Evolutionary conservation across 2,113 vertebrate genomes (phyloP), one percentile per base, ranked within the genome.

Genomic region (Speoplatyrhinus poulsoni): DNA sequence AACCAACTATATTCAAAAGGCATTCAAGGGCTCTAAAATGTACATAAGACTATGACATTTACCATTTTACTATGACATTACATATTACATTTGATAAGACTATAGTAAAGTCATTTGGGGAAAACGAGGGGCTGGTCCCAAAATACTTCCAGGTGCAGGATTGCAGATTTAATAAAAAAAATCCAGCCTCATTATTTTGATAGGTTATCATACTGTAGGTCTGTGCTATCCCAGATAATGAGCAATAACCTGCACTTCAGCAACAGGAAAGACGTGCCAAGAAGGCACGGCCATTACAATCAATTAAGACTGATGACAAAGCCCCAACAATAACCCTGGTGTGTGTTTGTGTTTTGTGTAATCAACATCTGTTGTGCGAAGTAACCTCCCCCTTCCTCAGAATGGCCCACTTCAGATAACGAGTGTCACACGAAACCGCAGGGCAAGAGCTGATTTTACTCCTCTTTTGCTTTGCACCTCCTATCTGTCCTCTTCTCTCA

Each of bases 401-500:
- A 88, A 89, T 91, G 76, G 87, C 85, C 89, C 88, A 90, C 90
- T 92, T 92, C 90, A 90, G 77, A 88, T 87, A 89, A 89, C 87
- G 87, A 89, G 87, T 88, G 90, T 89, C 88, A 85, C 85, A 89
- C 85, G 87, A 89, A 90, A 91, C 87, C 85, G 84, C 84, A 79
- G 85, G 86, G 77, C 85, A 87, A 86, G 85, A 82, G 82, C 85
- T 86, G 87, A 87, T 91, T 92, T 89, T 76, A 80, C 81, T 84
- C 77, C 64, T 86, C 70, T 85, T 73, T 81, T 75, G 85, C 80
- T 73, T 81, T 73, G 85, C 81, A 86, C 85, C 78, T 82, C 82
- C 79, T 86, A 80, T 77, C 62, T 80, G 74, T 83, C 86, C 88
- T 85, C 77, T 41, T 36, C 77, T 83, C 83, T 83, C 69, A 57